Percentiles rank a stretch among this genome's conserved stretches.
phyloP scores from a whole-genome alignment of 2,888 invertebrate genomes.

The Cremastinae sp. region DNA sequence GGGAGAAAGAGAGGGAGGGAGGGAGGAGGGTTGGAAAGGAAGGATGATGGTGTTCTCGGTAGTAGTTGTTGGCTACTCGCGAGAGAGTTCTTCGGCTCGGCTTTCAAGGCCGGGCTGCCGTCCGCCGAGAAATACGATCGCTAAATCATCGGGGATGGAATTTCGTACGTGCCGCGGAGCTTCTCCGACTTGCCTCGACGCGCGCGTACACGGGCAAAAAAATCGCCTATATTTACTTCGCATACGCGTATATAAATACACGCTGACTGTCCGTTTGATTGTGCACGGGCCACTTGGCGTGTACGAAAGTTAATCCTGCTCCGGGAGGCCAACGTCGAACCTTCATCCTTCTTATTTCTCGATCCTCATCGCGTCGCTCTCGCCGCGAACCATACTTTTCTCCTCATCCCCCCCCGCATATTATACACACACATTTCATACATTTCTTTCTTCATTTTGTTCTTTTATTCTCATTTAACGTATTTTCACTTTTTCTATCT shows the following conservation, averaged over 20 bases:
- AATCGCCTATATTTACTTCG: constrained; percentile 6
- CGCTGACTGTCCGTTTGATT: constrained; percentile 42
- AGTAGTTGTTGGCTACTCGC: constrained; percentile 33
- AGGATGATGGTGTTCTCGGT: constrained; percentile 32
- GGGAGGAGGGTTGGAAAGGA: not conserved
- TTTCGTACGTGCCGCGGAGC: constrained; percentile 65
- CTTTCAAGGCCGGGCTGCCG: constrained; percentile 70
- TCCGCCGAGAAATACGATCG: constrained; percentile 68
- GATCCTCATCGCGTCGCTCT: constrained; percentile 3
- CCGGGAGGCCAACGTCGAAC: constrained; percentile 43
- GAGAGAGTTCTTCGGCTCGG: constrained; percentile 61
- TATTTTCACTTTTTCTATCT: constrained; percentile 9
- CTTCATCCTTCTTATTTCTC: constrained; percentile 21
- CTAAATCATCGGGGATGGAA: constrained; percentile 68
- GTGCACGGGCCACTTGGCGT: constrained; percentile 49
- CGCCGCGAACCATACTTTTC: not conserved
- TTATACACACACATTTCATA: constrained; percentile 13
- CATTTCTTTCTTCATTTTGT: not conserved
- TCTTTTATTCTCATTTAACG: not conserved
- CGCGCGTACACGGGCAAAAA: not conserved
- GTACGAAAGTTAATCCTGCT: constrained; percentile 57
- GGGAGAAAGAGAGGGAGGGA: not conserved
- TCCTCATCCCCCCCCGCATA: constrained; percentile 15
- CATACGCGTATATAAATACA: not conserved
- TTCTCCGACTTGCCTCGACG: constrained; percentile 12